These are phyloP conservation scores for Antechinus stuartii DNA, from an alignment of 2,113 vertebrate genomes.

Conservation along the genomic window DNA sequence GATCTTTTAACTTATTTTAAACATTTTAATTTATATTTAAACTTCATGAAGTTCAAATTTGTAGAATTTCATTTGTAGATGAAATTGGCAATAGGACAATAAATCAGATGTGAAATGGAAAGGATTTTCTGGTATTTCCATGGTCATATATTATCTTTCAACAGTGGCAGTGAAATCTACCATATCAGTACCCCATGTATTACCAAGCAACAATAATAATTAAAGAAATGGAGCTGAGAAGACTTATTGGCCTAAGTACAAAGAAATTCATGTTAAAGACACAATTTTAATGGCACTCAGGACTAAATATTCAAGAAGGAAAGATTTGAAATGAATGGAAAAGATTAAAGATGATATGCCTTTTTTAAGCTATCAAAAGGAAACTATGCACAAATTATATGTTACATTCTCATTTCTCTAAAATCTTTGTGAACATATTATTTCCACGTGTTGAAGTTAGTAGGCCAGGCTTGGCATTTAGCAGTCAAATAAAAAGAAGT, in stretches of 20 bases:
- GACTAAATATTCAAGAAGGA: neutral
- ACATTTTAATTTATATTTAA: neutral
- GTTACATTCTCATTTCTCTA: neutral
- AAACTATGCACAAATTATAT: neutral
- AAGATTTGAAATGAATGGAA: neutral
- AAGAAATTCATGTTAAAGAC: neutral
- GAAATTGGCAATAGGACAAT: neutral
- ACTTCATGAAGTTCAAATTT: neutral
- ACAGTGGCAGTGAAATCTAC: neutral
- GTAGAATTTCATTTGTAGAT: neutral
- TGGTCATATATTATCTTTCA: neutral
- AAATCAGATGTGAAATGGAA: neutral
- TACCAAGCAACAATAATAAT: neutral
- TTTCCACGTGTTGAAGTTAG: neutral
- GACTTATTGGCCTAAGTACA: neutral
- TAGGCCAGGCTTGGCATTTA: neutral
- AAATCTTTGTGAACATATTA: neutral
- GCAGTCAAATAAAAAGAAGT: neutral
- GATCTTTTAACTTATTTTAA: neutral
- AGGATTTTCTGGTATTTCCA: neutral
- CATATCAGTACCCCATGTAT: neutral
- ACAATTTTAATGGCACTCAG: neutral
- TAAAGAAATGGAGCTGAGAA: neutral
- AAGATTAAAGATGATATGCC: neutral
- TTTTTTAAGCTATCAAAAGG: neutral